Evolutionary conservation across 2,797 vertebrate genomes (phyloP).

Genomic region (Sarcoramphus papa): DNA sequence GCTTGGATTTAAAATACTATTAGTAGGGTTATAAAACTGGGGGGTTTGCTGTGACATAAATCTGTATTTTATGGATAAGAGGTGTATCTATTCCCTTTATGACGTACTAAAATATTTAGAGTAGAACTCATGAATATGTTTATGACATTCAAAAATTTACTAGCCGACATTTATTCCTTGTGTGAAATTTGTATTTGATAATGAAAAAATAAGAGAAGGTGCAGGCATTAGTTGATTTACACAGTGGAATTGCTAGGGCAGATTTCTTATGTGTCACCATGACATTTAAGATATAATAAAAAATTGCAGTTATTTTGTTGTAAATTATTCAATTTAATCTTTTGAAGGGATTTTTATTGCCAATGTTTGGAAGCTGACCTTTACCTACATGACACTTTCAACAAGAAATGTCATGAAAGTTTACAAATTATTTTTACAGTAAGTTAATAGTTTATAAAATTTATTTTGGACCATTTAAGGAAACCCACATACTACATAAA

Average conservation of each 20-base stretch:
- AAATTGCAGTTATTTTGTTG: background rate
- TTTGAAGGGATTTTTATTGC: background rate
- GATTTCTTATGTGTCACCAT: background rate
- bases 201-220: background rate
- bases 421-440: conserved; percentile 19
- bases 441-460: background rate
- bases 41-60: conserved; percentile 10
- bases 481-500: background rate
- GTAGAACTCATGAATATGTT: conserved; percentile 31
- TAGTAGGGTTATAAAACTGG: background rate
- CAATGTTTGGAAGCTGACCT: conserved; percentile 32
- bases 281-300: conserved; percentile 34
- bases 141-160: conserved; percentile 30
- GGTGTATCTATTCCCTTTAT: conserved; percentile 36
- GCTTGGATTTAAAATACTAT: conserved; percentile 10
- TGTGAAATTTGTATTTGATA: conserved; percentile 47
- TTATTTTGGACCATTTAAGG: background rate
- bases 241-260: background rate
- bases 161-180: conserved; percentile 8
- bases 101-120: conserved; percentile 53
- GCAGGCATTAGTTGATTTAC: background rate
- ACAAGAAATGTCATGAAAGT: conserved; percentile 27
- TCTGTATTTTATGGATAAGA: conserved; percentile 40
- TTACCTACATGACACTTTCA: conserved; percentile 12
- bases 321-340: conserved; percentile 44